Evolutionary conservation across 2,888 invertebrate genomes (phyloP), one percentile per base, ranked within the genome.

Genomic region (Drosophila merina): DNA sequence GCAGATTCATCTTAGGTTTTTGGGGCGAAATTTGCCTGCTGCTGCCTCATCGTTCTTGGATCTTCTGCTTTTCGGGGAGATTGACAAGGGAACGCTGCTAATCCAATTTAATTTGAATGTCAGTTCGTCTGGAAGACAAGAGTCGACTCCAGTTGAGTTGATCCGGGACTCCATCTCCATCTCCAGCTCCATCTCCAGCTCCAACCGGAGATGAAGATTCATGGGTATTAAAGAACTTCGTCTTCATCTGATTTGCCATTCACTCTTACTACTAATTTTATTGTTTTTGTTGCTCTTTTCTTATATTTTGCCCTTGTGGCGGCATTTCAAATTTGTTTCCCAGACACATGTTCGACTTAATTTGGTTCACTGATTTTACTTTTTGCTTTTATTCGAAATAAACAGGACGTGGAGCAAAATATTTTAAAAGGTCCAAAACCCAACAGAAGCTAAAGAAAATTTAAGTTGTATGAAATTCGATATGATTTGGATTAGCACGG

Each of bases 21-120:
- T 56, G 56, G 73, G 57, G 59, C 62, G 52, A 52, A 63, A 64
- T 75, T 71, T 51, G 50, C 68, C 54, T 38, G 67, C n/a, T 44
- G 56, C 55, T 56, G 20, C 40, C 64, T 58, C 48, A 36, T 54
- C 38, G 54, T 44, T 54, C 44, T 4, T 44, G 10, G 44, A 50
- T 70, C 57, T 14, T 49, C 48, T 49, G 20, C 20, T 74, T 62
- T 86, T 72, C 49, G 55, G 62, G 57, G 62, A 89, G 90, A 89
- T 90, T 90, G 90, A 90, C 90, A 88, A 86, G 89, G 90, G 89
- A 89, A 88, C 88, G 73, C 64, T 78, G 89, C 87, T 90, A 90
- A 90, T 90, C 90, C 90, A 90, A 90, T 90, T 90, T 90, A 90
- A 90, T 87, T 89, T 89, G 86, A 89, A 86, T 90, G 90, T 88